phyloP scores from a whole-genome alignment of 2,113 vertebrate species.

The Muscicapa adusta region DNA sequence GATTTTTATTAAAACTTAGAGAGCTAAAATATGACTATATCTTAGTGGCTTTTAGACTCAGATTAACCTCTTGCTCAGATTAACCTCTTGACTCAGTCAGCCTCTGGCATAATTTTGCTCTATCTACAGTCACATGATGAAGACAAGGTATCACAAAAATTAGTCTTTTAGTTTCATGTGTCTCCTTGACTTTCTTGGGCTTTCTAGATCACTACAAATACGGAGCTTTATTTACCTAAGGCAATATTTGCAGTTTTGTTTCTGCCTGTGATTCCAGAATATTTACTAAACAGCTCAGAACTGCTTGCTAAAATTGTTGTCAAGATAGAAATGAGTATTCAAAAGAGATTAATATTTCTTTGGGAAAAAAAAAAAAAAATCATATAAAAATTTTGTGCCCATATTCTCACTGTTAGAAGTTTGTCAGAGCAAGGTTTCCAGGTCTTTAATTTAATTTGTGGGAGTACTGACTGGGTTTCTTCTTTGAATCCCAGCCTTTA shows the following conservation, averaged over 20 bases:
- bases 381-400: not conserved
- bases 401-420: not conserved
- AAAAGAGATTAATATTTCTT: not conserved
- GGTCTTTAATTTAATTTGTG: conserved; percentile 39
- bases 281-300: not conserved
- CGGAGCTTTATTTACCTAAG: not conserved
- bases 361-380: not conserved
- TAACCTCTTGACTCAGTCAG: not conserved
- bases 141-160: not conserved
- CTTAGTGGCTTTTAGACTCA: not conserved
- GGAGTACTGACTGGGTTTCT: not conserved
- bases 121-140: not conserved
- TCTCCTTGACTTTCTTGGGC: not conserved
- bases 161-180: not conserved
- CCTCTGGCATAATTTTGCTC: not conserved
- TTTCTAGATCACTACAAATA: not conserved
- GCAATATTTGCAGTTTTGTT: not conserved
- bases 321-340: conserved; percentile 15
- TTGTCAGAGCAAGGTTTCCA: not conserved
- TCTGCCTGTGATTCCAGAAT: not conserved
- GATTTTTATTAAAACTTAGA: not conserved
- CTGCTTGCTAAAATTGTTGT: not conserved
- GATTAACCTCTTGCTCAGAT: not conserved
- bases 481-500: not conserved
- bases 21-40: not conserved